phyloP scores from a whole-genome alignment of 2,113 vertebrate species.

The Nannospalax galili region DNA sequence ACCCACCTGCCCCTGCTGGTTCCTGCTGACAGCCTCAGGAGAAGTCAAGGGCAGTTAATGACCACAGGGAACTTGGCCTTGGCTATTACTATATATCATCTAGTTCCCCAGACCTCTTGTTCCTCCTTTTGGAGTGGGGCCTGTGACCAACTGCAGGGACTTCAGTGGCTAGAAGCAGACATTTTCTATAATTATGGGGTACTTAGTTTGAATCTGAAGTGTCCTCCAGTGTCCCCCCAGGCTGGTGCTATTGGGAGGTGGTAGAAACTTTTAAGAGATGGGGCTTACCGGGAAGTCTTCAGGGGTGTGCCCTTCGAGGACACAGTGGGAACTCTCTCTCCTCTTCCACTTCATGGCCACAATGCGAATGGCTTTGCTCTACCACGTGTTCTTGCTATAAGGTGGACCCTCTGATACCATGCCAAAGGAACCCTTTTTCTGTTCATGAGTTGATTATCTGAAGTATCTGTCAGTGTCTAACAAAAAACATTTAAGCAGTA shows the following conservation, averaged over 20 bases:
- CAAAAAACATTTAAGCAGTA: not conserved
- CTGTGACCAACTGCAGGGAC: not conserved
- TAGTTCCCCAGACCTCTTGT: rapidly evolving
- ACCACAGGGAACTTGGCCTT: not conserved
- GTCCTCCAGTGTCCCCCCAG: not conserved
- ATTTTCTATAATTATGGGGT: not conserved
- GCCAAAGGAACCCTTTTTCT: not conserved
- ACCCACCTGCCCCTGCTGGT: too few species aligned
- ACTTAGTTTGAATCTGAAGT: not conserved
- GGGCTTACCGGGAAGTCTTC: not conserved
- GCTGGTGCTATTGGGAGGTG: not conserved
- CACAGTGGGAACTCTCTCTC: not conserved
- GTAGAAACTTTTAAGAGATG: not conserved
- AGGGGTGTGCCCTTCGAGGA: too few species aligned
- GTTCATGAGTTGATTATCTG: not conserved
- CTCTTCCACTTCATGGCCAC: not conserved
- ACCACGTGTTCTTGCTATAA: not conserved
- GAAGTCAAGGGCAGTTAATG: too few species aligned
- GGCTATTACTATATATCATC: not conserved
- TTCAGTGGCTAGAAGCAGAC: not conserved
- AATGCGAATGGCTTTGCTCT: not conserved
- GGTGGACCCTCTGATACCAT: not conserved
- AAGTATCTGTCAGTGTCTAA: not conserved
- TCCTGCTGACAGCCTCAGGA: not conserved
- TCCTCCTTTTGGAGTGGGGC: not conserved